These are phyloP conservation scores for Drosophila paulistorum DNA, from an alignment of 1,140 invertebrate genomes.

Conservation along the genomic window DNA sequence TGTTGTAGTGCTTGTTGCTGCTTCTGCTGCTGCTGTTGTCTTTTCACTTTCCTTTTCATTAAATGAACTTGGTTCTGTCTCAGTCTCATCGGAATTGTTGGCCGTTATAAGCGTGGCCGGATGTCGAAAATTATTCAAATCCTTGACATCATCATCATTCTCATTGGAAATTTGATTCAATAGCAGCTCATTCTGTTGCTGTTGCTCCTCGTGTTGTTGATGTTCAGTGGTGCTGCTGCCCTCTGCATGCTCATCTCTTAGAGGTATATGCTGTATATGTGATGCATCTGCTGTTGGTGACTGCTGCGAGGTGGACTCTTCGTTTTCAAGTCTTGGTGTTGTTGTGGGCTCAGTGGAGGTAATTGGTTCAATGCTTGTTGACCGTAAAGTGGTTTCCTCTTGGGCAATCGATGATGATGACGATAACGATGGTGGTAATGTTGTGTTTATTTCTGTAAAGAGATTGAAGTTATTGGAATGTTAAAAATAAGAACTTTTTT, in stretches of 20 bases:
- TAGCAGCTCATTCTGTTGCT: slow-evolving; percentile 59
- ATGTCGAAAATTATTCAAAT: slow-evolving; percentile 80
- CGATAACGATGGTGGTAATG: slow-evolving; percentile 17
- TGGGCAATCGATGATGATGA: not conserved
- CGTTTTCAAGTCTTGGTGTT: slow-evolving; percentile 57
- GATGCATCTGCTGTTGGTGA: slow-evolving; percentile 45
- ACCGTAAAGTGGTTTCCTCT: slow-evolving; percentile 52
- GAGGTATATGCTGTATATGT: slow-evolving; percentile 69
- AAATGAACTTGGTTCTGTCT: slow-evolving; percentile 13
- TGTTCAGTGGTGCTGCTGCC: slow-evolving; percentile 60
- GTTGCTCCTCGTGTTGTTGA: slow-evolving; percentile 33
- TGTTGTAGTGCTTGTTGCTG: slow-evolving; percentile 32
- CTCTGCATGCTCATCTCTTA: slow-evolving; percentile 66
- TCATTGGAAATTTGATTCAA: slow-evolving; percentile 75
- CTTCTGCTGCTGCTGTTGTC: slow-evolving; percentile 34
- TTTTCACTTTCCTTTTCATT: slow-evolving; percentile 74
- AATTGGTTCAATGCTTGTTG: slow-evolving; percentile 77
- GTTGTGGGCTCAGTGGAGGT: slow-evolving; percentile 78
- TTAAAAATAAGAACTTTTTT: not conserved
- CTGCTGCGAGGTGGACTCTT: slow-evolving; percentile 19
- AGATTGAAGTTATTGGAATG: not conserved
- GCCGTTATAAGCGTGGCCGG: slow-evolving; percentile 79
- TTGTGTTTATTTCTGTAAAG: slow-evolving; percentile 45
- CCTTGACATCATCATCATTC: slow-evolving; percentile 72
- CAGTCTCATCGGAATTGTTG: slow-evolving; percentile 71